Base-by-base conservation (phyloP, 2,888 invertebrate species). In the Hanleya hanleyi region DNA sequence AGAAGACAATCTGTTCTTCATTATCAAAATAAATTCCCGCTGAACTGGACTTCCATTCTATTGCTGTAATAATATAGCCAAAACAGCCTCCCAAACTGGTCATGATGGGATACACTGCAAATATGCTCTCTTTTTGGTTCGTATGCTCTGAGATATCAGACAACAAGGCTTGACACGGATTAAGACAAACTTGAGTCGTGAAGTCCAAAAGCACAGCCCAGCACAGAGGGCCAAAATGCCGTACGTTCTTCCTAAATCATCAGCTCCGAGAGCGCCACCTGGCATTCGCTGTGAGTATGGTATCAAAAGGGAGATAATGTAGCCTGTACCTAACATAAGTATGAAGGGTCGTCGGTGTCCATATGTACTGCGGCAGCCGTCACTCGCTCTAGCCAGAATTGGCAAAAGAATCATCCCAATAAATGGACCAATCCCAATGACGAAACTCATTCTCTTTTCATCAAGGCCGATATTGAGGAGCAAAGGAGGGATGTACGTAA, bases 51-150 rank as follows among this genome's bases (percentile, higher is more conserved):
- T 97, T 97, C 98, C 98, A 98, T 91, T 98, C 96, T 74, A 98
- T 94, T 6, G 90, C 89, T 0, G 90, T 89, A 35, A 91, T 84
- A 1, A 95, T 95, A 89, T 98, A 98, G 0, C 98, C 98, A 92
- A 98, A 94, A 86, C 96, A 96, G 1, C 98, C 98, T 0, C 98
- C 98, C 0, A 97, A 91, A 3, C 98, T 98, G 9, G 98, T 97
- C 97, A 98, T 97, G 80, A 98, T 94, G 0, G 98, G 98, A 88
- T 98, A 98, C 1, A 97, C 96, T 83, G 97, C 97, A 29, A 98
- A 92, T 0, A 97, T 97, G 85, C 94, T 94, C 0, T 97, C 97
- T 86, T 98, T 97, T 89, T 98, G 97, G 92, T 96, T 96, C 90
- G 96, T 86, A n/a, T 82, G 95, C 81, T 96, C 92, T 71, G 96